phyloP scores from a whole-genome alignment of 2,113 vertebrate species.

The Athene cunicularia region DNA sequence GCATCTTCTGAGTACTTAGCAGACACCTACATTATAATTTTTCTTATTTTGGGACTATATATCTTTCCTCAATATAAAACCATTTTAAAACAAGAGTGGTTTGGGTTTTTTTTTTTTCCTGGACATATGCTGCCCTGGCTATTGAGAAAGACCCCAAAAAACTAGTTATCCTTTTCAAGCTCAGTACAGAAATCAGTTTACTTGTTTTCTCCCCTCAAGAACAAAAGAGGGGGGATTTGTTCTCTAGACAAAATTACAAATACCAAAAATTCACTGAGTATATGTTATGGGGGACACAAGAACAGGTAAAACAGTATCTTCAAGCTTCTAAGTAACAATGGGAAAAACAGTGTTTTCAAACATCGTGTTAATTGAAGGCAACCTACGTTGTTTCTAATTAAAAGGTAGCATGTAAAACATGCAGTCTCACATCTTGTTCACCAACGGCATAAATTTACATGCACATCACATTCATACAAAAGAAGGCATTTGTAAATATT shows the following conservation, averaged over 20 bases:
- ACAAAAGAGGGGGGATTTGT: not conserved
- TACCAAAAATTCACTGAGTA: not conserved
- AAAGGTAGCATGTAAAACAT: not conserved
- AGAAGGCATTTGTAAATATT: not conserved
- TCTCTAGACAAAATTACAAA: not conserved
- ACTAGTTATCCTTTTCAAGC: not conserved
- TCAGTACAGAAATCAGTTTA: not conserved
- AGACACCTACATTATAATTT: not conserved
- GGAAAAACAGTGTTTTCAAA: not conserved
- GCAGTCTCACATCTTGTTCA: not conserved
- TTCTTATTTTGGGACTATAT: not conserved
- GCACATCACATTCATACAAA: not conserved
- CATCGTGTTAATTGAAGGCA: not conserved
- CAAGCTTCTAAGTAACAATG: not conserved
- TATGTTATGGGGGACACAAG: not conserved
- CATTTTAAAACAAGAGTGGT: not conserved
- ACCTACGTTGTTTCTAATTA: not conserved
- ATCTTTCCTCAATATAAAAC: not conserved
- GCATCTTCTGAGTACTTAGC: not conserved
- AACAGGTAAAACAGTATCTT: not conserved
- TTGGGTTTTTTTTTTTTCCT: not conserved
- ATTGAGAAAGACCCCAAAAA: not conserved
- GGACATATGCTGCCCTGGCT: not conserved
- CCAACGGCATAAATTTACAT: not conserved
- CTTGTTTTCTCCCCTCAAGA: not conserved